A percentile compares a stretch with the other conserved stretches of the same genome.
phyloP scores from a whole-genome alignment of 2,888 invertebrate species.

The Tuberolachnus salignus region DNA sequence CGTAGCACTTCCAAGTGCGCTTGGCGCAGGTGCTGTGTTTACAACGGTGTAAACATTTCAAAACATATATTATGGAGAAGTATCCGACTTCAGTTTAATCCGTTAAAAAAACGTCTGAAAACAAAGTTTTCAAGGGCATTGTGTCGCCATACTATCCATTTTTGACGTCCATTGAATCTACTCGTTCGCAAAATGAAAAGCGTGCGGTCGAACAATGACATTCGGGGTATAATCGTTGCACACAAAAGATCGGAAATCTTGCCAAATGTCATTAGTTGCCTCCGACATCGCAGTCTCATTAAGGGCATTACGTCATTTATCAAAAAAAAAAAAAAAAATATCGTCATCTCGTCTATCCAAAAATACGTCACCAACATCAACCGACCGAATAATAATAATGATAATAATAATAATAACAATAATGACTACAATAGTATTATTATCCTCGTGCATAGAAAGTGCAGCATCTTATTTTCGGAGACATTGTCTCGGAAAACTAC shows the following conservation, averaged over 20 bases:
- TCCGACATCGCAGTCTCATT: constrained; percentile 46
- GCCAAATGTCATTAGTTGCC: constrained; percentile 54
- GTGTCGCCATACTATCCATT: constrained; percentile 13
- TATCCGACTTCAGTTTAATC: constrained; percentile 23
- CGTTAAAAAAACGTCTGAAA: constrained; percentile 43
- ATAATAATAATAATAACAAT: constrained; percentile 34
- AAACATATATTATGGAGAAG: not conserved
- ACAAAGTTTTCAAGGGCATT: constrained; percentile 41
- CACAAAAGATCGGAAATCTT: constrained; percentile 55
- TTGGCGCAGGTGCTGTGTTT: not conserved
- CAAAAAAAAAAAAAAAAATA: too few species aligned
- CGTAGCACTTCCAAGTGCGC: not conserved
- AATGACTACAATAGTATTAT: constrained; percentile 47
- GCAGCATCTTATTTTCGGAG: not conserved
- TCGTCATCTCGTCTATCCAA: constrained; percentile 39
- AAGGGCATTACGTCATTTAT: constrained; percentile 50
- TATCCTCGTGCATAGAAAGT: constrained; percentile 26
- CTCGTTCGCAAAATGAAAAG: constrained; percentile 40
- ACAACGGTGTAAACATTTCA: constrained; percentile 21
- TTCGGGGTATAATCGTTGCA: constrained; percentile 45
- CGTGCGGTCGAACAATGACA: constrained; percentile 41
- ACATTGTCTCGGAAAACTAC: constrained; percentile 45
- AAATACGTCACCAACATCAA: constrained; percentile 44
- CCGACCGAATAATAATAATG: constrained; percentile 47
- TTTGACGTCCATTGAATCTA: constrained; percentile 46